A percentile compares a stretch with the other conserved stretches of the same genome.
These are phyloP conservation scores for Litocranius walleri DNA, from an alignment of 2,113 vertebrate species.

Conservation along the genomic window DNA sequence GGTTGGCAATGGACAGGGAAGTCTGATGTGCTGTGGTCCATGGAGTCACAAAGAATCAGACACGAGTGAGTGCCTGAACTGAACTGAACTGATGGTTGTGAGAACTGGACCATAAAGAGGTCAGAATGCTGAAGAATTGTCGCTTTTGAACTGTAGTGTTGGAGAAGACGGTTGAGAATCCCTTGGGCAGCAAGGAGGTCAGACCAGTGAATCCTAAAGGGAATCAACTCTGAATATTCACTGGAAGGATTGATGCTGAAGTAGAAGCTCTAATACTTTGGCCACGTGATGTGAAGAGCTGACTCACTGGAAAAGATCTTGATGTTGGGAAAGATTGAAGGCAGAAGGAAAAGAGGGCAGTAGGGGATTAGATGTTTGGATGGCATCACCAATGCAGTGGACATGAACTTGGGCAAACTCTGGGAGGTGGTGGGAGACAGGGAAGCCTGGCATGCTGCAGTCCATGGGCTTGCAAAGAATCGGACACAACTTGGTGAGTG, in stretches of 20 bases:
- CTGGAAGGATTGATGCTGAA: neutral
- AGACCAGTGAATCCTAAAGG: neutral
- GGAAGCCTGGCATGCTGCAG: neutral
- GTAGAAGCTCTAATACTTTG: neutral
- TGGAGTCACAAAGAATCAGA: neutral
- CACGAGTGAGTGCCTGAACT: neutral
- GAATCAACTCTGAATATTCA: neutral
- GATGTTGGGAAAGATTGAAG: neutral
- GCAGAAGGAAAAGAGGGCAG: neutral
- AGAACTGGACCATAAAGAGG: neutral
- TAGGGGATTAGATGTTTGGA: neutral
- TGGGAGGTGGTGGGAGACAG: neutral
- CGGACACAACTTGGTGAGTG: neutral
- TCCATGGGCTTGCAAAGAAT: neutral
- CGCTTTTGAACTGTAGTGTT: neutral
- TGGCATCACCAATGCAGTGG: neutral
- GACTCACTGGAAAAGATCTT: neutral
- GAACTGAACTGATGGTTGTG: neutral
- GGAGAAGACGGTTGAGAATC: neutral
- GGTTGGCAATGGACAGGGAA: neutral
- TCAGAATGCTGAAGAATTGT: neutral
- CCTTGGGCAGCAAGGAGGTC: neutral
- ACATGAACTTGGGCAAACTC: neutral
- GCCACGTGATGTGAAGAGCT: neutral
- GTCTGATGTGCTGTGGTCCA: neutral